Evolutionary conservation across 1,140 invertebrate genomes (phyloP), one percentile per base, ranked within the genome.

Genomic region (Helicoverpa armigera): DNA sequence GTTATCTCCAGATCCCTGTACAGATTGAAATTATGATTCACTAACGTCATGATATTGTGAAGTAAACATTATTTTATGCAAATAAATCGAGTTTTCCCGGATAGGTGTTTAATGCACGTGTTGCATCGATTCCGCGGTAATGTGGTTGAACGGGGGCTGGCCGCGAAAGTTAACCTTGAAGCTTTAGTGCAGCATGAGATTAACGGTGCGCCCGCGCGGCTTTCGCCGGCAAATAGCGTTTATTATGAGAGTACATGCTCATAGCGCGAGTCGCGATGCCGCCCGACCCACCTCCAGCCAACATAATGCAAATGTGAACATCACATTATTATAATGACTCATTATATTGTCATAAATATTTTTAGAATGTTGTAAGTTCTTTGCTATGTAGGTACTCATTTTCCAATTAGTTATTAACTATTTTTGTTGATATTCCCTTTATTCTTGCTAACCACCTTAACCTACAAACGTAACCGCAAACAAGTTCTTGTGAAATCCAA

Each of bases 121-220:
- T 51, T 76, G 58, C 72, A 60, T 73, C 53, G 65, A 48, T 73
- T 63, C 67, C 54, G 23, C 69, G 35, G 73, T 72, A 60, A 61
- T 73, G 81, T 83, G 85, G 84, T 82, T 81, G 83, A 84, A 85
- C 84, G 83, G 85, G 78, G 84, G 79, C 80, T 85, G 83, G 80
- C 80, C 85, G 92, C 87, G 91, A 94, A 94, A 92, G 92, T 92
- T 90, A 87, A 91, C 88, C 89, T 92, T 91, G 89, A 83, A 85
- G 75, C 80, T 82, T 84, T 85, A 87, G 85, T 86, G 85, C 88
- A 88, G 76, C 83, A 80, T 67, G 82, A 85, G 86, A 92, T 86
- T 91, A 89, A 86, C 89, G 85, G 85, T 83, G 84, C 83, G 81
- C 61, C 83, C 53, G 80, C 81, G 86, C 83, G 79, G 76, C 92